phyloP scores from a whole-genome alignment of 2,888 invertebrate genomes.

The Erebia palarica region DNA sequence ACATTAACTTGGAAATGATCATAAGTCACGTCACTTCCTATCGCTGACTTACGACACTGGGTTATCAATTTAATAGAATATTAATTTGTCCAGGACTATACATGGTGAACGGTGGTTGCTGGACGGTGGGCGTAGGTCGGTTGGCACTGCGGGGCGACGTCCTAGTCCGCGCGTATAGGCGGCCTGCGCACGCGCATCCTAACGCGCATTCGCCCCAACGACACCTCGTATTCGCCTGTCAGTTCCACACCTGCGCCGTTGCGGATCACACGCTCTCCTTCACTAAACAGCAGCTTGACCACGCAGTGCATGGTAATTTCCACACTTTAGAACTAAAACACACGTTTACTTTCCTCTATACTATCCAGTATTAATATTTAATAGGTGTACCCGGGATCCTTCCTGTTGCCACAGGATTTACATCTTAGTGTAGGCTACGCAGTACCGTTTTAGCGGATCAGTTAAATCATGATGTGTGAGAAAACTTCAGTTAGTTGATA shows the following conservation, averaged over 20 bases:
- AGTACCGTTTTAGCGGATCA: too few species aligned
- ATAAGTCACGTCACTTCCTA: too few species aligned
- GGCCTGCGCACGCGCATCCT: conserved; percentile 70
- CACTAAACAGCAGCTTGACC: conserved; percentile 93
- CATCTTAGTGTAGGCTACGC: too few species aligned
- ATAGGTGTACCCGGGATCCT: too few species aligned
- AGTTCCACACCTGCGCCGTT: conserved; percentile 97
- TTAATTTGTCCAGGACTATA: conserved; percentile 81
- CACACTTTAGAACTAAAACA: conserved; percentile 22
- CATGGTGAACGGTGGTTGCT: conserved; percentile 86
- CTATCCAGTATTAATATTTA: neutral
- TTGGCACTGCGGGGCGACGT: conserved; percentile 93
- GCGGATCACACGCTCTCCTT: conserved; percentile 92
- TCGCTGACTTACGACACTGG: too few species aligned
- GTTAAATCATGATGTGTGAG: too few species aligned
- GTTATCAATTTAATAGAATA: neutral
- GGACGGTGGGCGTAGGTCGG: conserved; percentile 83
- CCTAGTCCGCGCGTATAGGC: conserved; percentile 94
- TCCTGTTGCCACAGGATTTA: too few species aligned
- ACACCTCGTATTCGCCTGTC: conserved; percentile 91
- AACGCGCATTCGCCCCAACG: conserved; percentile 53
- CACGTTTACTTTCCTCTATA: neutral
- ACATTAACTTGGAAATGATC: too few species aligned
- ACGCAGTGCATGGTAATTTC: conserved; percentile 88
- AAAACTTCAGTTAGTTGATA: too few species aligned